Evolutionary conservation across 2,113 vertebrate genomes (phyloP), one percentile per base, ranked within the genome.

Genomic region (Prinia subflava): DNA sequence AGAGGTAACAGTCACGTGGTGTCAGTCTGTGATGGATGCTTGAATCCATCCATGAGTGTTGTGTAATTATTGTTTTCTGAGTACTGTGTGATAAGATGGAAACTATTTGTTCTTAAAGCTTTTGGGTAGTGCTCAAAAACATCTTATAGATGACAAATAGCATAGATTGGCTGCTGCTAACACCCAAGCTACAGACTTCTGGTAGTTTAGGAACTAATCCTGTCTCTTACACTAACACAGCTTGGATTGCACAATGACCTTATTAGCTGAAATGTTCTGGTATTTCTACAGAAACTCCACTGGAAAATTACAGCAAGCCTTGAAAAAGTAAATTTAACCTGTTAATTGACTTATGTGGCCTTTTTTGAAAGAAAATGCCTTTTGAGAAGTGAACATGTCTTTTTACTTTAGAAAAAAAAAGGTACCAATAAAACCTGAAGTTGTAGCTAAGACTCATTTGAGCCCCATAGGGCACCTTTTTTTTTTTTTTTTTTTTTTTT

Each of bases 381-480:
- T 89, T 83, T 49, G 12, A 44, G 10, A 71, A 68, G 5, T 37
- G 7, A 63, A 59, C 1, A 3, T 53, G 10, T 37, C 8, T 67
- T 83, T 92, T 79, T 67, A 44, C 22, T 52, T 82, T 1, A 23
- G 46, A 24, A 63, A 49, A 83, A 83, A 41, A 22, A 55, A 60
- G 27, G 4, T 56, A 18, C 16, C 35, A 46, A 3, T 75, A 60
- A 79, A 71, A 76, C 11, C 7, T 53, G 10, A 64, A 65, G 10
- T 46, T 53, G 15, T 62, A 69, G 39, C 25, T 76, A 19, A 33
- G 21, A 31, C 6, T 11, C 1, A 1, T 10, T 57, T 1, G 2
- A 68, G 20, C 15, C 9, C 6, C 2, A 1, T 4, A 49, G 21
- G 16, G 30, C 0, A 39, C 22, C 30, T 37, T 14, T 37, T 10